These are phyloP conservation scores for Anisognathus igniventris DNA, from an alignment of 2,797 vertebrate genomes.

Conservation along the genomic window DNA sequence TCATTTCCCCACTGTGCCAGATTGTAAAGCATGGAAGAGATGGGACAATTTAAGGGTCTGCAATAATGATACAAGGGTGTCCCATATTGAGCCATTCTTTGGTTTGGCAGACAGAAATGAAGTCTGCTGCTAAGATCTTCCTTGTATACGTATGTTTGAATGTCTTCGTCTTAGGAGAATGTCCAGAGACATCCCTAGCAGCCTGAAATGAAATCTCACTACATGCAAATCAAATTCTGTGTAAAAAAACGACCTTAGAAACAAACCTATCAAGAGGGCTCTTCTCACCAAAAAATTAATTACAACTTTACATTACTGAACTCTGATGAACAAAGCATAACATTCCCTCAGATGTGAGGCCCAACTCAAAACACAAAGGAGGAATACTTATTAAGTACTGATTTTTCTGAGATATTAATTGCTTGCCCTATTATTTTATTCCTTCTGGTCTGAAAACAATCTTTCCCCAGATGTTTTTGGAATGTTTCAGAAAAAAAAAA, in stretches of 20 bases:
- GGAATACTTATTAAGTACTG: background rate
- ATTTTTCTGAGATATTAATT: conserved; percentile 19
- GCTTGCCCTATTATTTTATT: background rate
- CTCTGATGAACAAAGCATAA: conserved; percentile 34
- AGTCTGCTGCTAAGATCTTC: background rate
- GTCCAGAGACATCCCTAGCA: conserved; percentile 9
- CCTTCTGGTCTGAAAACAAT: background rate
- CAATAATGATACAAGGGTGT: background rate
- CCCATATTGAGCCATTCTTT: background rate
- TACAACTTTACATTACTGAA: background rate
- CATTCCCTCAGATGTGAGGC: conserved; percentile 16
- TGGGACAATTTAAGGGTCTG: background rate
- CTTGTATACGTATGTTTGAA: background rate
- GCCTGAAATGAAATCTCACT: conserved; percentile 21
- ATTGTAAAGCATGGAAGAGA: background rate
- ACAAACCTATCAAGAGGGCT: background rate
- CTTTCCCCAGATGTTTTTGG: conserved; percentile 31
- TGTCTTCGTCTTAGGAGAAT: background rate
- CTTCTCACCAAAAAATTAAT: conserved; percentile 20
- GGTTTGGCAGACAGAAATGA: conserved; percentile 1
- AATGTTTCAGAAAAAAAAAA: conserved; percentile 34
- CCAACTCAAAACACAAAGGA: background rate
- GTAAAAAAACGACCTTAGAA: conserved; percentile 15
- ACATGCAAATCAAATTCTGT: conserved; percentile 20
- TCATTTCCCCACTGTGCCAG: background rate